Evolutionary conservation across 2,113 vertebrate genomes (phyloP).

Genomic region (Callorhinus ursinus): DNA sequence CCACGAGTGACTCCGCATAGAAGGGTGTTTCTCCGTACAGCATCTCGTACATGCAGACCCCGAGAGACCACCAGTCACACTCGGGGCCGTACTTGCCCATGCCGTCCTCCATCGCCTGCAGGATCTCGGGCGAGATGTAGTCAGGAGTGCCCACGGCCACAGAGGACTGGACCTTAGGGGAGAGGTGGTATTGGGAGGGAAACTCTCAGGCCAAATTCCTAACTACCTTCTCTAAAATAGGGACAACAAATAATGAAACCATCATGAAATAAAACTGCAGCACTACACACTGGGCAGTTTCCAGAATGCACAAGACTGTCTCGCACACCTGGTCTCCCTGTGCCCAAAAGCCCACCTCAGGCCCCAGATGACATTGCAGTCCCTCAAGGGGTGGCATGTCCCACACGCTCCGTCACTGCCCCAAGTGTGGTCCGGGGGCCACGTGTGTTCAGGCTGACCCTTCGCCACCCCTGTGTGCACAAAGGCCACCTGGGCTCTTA

Average conservation of each 20-base stretch:
- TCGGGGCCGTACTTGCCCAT: constrained; percentile 97
- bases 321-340: fast-evolving
- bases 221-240: background rate
- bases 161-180: constrained; percentile 94
- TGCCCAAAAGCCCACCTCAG: background rate
- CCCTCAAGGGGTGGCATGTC: background rate
- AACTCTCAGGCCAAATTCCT: background rate
- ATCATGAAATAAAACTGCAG: background rate
- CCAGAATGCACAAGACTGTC: background rate
- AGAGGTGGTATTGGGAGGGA: background rate
- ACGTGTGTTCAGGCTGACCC: fast-evolving
- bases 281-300: fast-evolving
- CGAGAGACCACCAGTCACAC: constrained; percentile 99
- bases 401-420: background rate
- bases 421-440: background rate
- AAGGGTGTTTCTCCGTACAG: constrained; percentile 97
- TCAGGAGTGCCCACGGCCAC: constrained; percentile 98
- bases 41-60: constrained; percentile 99
- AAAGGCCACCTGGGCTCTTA: background rate
- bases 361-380: fast-evolving
- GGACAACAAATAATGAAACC: background rate
- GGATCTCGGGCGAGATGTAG: constrained; percentile 98
- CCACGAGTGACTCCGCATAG: constrained; percentile 96
- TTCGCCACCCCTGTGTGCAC: fast-evolving
- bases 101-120: constrained; percentile 99